Evolutionary conservation across 2,113 vertebrate species (phyloP).

Genomic region (Mustelus asterias): DNA sequence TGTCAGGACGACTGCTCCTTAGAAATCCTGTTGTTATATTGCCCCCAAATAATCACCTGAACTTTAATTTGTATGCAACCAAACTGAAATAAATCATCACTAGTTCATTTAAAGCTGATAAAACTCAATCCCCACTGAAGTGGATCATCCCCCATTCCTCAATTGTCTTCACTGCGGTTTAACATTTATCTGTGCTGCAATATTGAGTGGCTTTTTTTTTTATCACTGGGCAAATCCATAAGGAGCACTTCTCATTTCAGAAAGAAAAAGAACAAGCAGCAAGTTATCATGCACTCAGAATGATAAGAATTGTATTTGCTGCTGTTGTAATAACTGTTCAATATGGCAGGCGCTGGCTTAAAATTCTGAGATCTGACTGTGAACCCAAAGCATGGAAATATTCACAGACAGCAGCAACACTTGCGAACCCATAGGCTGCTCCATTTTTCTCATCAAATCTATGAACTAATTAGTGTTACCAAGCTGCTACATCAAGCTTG

Average conservation of each 20-base stretch:
- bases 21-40: not conserved
- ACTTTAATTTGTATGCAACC: not conserved
- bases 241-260: conserved; percentile 12
- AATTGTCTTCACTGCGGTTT: not conserved
- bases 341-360: too few relatives aligned
- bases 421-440: not conserved
- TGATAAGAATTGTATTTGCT: not conserved
- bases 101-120: not conserved
- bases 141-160: too few relatives aligned
- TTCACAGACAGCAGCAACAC: not conserved
- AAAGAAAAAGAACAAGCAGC: not conserved
- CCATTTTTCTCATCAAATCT: not conserved
- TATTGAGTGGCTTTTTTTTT: not conserved
- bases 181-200: conserved; percentile 14
- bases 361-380: not conserved
- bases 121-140: not conserved
- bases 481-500: not conserved
- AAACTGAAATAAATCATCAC: not conserved
- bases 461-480: not conserved
- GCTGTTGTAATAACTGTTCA: not conserved
- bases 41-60: not conserved
- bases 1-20: not conserved
- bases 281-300: not conserved
- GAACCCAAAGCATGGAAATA: not conserved
- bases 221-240: not conserved